These are phyloP conservation scores for Xerus inauris DNA, from an alignment of 2,113 vertebrate species.

Conservation along the genomic window DNA sequence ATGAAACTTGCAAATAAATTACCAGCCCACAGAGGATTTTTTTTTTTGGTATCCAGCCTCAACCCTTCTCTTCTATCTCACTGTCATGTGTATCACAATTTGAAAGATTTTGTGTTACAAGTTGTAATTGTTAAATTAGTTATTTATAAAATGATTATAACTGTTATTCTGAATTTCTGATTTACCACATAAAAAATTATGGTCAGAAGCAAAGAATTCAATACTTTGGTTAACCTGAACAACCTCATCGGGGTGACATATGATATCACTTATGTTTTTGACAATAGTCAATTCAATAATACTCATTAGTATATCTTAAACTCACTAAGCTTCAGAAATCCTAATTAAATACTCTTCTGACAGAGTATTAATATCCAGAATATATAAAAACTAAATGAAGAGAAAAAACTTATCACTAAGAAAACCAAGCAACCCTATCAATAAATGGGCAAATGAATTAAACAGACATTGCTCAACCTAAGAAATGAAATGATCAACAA, in stretches of 20 bases:
- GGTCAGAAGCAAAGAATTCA: not conserved
- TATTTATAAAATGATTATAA: not conserved
- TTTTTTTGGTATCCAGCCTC: not conserved
- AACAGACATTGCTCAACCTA: no score
- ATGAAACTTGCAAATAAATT: not conserved
- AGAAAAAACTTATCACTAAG: no score
- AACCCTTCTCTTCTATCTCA: not conserved
- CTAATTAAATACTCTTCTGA: not conserved
- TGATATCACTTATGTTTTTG: not conserved
- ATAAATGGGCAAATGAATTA: no score
- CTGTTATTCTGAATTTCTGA: slow-evolving; percentile 25
- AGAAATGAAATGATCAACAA: no score
- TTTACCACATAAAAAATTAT: slow-evolving; percentile 17
- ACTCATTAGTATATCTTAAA: not conserved
- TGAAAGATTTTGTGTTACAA: not conserved
- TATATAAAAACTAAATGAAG: no score
- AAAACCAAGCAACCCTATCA: no score
- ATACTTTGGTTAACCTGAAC: not conserved
- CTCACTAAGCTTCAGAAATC: not conserved
- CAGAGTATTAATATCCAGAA: no score
- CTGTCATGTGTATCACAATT: not conserved
- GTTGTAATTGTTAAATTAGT: slow-evolving; percentile 10
- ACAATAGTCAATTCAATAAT: not conserved
- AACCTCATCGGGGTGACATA: not conserved
- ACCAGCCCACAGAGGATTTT: not conserved